Evolutionary conservation across 2,113 vertebrate species (phyloP).

Genomic region (Cyprinodon tularosa): DNA sequence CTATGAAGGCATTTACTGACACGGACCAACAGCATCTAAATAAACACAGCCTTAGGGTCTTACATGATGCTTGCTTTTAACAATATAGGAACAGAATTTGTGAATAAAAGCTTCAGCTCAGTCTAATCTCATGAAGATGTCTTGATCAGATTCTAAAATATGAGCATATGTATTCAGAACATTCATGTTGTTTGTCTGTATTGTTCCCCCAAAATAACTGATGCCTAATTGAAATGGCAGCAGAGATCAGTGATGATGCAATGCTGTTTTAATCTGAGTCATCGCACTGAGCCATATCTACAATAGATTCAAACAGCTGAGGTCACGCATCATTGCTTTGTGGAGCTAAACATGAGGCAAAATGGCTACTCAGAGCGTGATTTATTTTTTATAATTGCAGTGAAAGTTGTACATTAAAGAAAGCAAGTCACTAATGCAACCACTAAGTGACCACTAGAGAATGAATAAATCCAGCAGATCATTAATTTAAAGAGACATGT

Average conservation of each 20-base stretch:
- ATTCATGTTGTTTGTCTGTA: background rate
- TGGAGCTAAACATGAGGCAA: background rate
- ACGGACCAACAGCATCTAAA: too few relatives aligned
- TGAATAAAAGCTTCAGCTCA: too few relatives aligned
- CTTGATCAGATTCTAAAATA: background rate
- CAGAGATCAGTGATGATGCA: background rate
- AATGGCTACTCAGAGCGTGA: background rate
- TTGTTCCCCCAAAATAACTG: background rate
- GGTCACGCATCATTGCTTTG: background rate
- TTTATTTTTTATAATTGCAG: background rate
- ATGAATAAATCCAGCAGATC: background rate
- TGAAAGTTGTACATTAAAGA: background rate
- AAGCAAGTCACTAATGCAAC: background rate
- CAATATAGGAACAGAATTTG: too few relatives aligned
- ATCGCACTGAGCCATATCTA: background rate
- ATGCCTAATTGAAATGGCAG: background rate
- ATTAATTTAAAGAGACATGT: constrained; percentile 38
- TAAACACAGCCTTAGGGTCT: too few relatives aligned
- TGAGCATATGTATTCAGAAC: background rate
- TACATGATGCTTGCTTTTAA: too few relatives aligned
- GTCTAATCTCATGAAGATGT: too few relatives aligned
- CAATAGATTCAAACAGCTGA: background rate
- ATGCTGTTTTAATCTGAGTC: background rate
- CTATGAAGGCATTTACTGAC: too few relatives aligned
- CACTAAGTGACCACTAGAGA: constrained; percentile 4